Percentiles rank a stretch among this genome's conserved stretches.
phyloP scores from a whole-genome alignment of 2,113 vertebrate species.

The Caloenas nicobarica region DNA sequence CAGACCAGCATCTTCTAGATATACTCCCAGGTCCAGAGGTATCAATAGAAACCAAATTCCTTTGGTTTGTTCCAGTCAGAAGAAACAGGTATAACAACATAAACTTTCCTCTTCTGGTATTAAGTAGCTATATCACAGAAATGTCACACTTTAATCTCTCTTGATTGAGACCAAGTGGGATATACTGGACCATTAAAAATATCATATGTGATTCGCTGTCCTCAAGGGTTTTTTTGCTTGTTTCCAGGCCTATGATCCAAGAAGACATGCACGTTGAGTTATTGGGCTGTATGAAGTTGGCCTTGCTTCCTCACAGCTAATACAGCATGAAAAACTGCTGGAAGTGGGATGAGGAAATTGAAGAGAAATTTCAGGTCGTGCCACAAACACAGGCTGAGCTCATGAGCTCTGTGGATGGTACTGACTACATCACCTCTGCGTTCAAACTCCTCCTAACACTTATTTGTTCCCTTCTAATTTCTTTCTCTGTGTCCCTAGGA shows the following conservation, averaged over 20 bases:
- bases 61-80: not conserved
- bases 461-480: not conserved
- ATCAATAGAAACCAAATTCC: not conserved
- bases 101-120: not conserved
- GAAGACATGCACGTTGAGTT: not conserved
- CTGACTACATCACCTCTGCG: fast-evolving
- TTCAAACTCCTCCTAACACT: not conserved
- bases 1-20: not conserved
- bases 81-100: not conserved
- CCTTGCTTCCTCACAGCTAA: not conserved
- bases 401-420: not conserved
- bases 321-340: not conserved
- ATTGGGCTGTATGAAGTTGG: not conserved
- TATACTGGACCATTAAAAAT: not conserved
- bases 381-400: not conserved
- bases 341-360: not conserved
- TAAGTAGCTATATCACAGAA: not conserved
- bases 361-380: not conserved
- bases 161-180: not conserved
- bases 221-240: not conserved
- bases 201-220: not conserved
- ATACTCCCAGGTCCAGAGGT: not conserved
- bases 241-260: not conserved
- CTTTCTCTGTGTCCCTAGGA: not conserved
- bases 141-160: fast-evolving